Evolutionary conservation across 1,140 invertebrate genomes (phyloP).

Genomic region (Drosophila orena): DNA sequence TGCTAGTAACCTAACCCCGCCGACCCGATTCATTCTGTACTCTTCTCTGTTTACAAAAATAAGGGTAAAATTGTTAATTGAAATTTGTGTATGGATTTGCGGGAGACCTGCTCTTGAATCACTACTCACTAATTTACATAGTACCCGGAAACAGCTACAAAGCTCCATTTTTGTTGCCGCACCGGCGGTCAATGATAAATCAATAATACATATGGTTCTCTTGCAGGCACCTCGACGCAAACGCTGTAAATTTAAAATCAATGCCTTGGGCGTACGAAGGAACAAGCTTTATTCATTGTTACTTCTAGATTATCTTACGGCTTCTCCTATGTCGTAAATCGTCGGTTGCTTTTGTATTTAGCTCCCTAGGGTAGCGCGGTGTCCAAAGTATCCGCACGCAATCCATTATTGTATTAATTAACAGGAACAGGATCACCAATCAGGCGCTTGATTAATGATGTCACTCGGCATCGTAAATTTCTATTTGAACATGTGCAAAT

Average conservation of each 20-base stretch:
- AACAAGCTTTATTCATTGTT: slow-evolving; percentile 31
- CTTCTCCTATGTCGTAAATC: slow-evolving; percentile 56
- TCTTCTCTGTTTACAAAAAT: slow-evolving; percentile 55
- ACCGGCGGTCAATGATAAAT: slow-evolving; percentile 72
- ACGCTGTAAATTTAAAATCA: slow-evolving; percentile 81
- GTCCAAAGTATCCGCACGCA: slow-evolving; percentile 56
- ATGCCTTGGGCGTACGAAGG: slow-evolving; percentile 34
- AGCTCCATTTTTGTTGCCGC: slow-evolving; percentile 66
- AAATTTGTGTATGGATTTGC: slow-evolving; percentile 68
- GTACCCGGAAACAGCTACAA: slow-evolving; percentile 33
- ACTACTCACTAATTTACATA: background rate
- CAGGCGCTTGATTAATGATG: slow-evolving; percentile 85
- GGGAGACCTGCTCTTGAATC: background rate
- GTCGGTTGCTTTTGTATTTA: slow-evolving; percentile 36
- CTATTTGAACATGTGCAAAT: slow-evolving; percentile 84
- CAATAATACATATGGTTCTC: slow-evolving; percentile 77
- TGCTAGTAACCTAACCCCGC: slow-evolving; percentile 25
- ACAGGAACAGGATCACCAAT: slow-evolving; percentile 85
- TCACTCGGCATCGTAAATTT: slow-evolving; percentile 85
- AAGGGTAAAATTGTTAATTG: slow-evolving; percentile 83
- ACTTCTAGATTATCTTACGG: slow-evolving; percentile 38
- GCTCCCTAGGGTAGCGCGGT: slow-evolving; percentile 20
- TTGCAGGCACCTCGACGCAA: slow-evolving; percentile 66
- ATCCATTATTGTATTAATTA: slow-evolving; percentile 85
- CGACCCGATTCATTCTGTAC: background rate